Base-by-base conservation (phyloP, 2,797 vertebrate species). In the Poecilia gillii region DNA sequence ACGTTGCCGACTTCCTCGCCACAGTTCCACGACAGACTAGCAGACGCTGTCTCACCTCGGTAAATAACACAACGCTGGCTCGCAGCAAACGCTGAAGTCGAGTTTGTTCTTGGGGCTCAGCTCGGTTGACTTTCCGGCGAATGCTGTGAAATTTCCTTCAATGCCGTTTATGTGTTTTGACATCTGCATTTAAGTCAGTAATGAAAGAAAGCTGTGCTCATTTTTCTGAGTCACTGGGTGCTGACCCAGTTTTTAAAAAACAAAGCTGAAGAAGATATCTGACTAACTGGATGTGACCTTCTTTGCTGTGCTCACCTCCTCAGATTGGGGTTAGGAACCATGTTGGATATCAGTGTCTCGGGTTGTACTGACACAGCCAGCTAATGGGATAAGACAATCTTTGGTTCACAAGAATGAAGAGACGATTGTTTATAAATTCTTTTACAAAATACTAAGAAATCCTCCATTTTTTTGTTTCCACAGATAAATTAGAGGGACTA, bases 281-380 rank as follows among this genome's bases (percentile, higher is more conserved):
- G 79, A 75, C 80, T 84, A 72, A 72, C 68, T 72, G 74, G 72
- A 57, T 83, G 78, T 80, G 77, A 84, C 59, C 87, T 75, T 75
- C 72, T 72, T 77, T 47, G 43, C 13, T 20, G 72, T 7, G 68
- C 72, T 87, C 76, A 84, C 89, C 86, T 89, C 88, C 87, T 66
- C 76, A 84, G 87, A 86, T 92, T 88, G 88, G 77, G 81, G 80
- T 87, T 82, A 68, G 72, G 55, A 79, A 53, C 55, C 77, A 46
- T 55, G 74, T 53, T 88, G 82, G 64, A 80, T 80, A 83, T 88
- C 70, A n/a, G 72, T 28, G 28, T 28, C 12, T 46, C 7, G 6
- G 43, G 25, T 45, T 71, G 41, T 71, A 71, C 14, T 70, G 39
- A 45, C n/a, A 16, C 1, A 2, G 16, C 41, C 23, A 71, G 41